Base-by-base conservation (phyloP, 2,113 vertebrate genomes). In the Sphyrna mokarran region DNA sequence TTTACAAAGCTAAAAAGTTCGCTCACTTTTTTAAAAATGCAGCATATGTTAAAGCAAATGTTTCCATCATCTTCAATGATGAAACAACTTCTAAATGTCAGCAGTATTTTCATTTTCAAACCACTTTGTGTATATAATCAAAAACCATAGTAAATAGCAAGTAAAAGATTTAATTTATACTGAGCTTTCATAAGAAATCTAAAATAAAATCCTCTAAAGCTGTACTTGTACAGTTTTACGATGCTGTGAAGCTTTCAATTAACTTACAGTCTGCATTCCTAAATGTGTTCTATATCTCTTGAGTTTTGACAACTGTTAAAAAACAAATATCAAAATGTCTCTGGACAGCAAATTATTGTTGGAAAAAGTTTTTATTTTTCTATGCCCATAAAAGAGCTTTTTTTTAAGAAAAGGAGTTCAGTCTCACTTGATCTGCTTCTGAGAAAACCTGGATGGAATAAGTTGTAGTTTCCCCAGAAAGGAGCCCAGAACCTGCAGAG, bases 111-210 rank as follows among this genome's bases (percentile, higher is more conserved):
- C 63, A 94, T 94, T 66, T 83, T 89, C 86, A 89, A 48, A 11
- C 48, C 48, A 58, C 11, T 89, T 48, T 54, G 48, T 69, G n/a
- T 68, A 40, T 68, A 68, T 68, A 37, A 94, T 69, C n/a, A 94
- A 94, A 94, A 68, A 33, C n/a, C n/a, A 94, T 40, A 94, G 90
- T 68, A 68, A 94, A 94, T n/a, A 94, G 33, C 18, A 37, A 94
- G 90, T 63, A 4, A 94, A 94, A 94, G 18, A 4, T 68, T 90
- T 94, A 94, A 69, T 68, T 94, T 94, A 68, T 94, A 68, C n/a
- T 68, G n/a, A 94, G n/a, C 61, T 94, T 94, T 94, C 63, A 37
- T 20, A 94, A 94, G 90, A 68, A 63, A 94, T 68, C 90, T 37
- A 66, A 63, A 94, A 68, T 26, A 93, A 63, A 69, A 37, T 5